These are phyloP conservation scores for Pardalotus punctatus DNA, from an alignment of 2,113 vertebrate genomes.

Conservation along the genomic window DNA sequence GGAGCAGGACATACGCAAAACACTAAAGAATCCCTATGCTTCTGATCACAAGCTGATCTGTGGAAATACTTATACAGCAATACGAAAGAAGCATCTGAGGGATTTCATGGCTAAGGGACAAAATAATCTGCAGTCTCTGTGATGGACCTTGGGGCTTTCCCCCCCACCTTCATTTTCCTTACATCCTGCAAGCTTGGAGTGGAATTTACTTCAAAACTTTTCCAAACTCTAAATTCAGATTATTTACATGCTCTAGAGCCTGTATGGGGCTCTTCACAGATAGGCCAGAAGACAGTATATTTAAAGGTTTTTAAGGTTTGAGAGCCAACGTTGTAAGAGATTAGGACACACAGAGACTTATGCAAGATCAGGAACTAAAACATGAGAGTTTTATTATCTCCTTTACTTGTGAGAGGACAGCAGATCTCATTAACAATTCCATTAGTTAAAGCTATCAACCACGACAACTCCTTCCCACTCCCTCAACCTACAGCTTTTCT, in stretches of 20 bases:
- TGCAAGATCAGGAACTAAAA: neutral
- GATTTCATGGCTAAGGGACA: neutral
- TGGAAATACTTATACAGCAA: neutral
- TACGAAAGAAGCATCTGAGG: neutral
- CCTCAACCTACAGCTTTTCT: neutral
- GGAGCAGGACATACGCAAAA: neutral
- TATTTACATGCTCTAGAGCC: neutral
- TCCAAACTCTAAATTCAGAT: neutral
- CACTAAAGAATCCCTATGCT: neutral
- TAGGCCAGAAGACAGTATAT: neutral
- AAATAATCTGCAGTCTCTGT: neutral
- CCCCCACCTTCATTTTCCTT: neutral
- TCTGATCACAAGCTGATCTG: neutral
- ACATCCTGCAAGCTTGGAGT: neutral
- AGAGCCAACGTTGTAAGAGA: neutral
- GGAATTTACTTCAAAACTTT: neutral
- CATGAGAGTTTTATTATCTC: neutral
- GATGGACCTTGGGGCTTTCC: rapidly evolving
- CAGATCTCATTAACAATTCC: neutral
- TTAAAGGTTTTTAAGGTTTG: neutral
- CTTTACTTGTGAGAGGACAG: neutral
- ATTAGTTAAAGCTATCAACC: neutral
- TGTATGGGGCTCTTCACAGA: neutral
- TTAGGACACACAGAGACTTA: neutral
- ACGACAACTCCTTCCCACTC: neutral